Evolutionary conservation across 2,888 invertebrate genomes (phyloP), one percentile per base, ranked within the genome.

Genomic region (Byasa hedistus): DNA sequence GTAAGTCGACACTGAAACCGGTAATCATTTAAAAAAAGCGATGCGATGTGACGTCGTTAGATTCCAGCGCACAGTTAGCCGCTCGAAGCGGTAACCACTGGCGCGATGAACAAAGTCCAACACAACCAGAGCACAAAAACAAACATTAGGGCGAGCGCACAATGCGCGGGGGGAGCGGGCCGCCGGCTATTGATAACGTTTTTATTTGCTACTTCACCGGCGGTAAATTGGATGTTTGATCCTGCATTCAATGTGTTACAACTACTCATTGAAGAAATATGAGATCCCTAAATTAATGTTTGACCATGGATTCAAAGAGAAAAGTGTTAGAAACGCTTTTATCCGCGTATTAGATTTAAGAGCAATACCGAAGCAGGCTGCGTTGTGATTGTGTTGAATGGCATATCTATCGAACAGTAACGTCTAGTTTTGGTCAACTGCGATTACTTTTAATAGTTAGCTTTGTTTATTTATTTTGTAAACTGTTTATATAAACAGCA

Each of bases 111-210:
- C 67, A 64, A 51, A 67, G 60, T 56, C 67, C 67, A 64, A 57
- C 63, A 64, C 67, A 67, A 67, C 63, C 63, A 56, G 59, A 59
- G 63, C 67, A 54, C 65, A 61, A 68, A 68, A 68, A 69, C 68
- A 68, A 68, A 61, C 69, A 69, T 72, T 71, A 72, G 70, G 73
- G 63, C 27, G 63, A 51, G 57, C 57, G 65, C 59, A 55, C 65
- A 60, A 65, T 70, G 69, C 70, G 72, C 70, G 72, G 65, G 63
- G 7, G 59, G 32, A 10, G 54, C 32, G 44, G 48, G 23, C 62
- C 7, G 65, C 22, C 39, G 19, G 57, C 44, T 27, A 24, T 52
- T 39, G 66, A 66, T 66, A 66, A 63, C 44, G 58, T 48, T 66
- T 66, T 63, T 66, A 59, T 66, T 63, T 59, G 39, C 48, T 55